phyloP scores from a whole-genome alignment of 2,888 invertebrate genomes.

The Trichacis sp. region DNA sequence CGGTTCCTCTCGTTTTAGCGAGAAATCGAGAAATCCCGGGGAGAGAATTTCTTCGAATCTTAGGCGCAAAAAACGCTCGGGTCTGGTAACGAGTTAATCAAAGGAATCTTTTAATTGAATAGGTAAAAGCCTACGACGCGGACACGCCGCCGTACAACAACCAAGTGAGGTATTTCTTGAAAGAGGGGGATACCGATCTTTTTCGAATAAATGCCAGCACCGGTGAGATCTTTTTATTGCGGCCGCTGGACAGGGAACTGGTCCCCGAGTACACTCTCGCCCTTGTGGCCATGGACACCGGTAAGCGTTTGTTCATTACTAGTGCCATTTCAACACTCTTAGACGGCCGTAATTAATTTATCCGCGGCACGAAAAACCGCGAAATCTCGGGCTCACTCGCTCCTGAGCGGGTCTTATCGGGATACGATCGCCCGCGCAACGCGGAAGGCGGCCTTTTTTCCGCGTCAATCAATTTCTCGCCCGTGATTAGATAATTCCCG shows the following conservation, averaged over 20 bases:
- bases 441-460: conserved; percentile 24
- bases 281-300: conserved; percentile 93
- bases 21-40: background rate
- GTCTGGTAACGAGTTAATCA: conserved; percentile 7
- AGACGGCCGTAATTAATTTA: conserved; percentile 29
- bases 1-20: too few relatives aligned
- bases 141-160: conserved; percentile 92
- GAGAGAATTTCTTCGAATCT: conserved; percentile 5
- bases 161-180: conserved; percentile 91
- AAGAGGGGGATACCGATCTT: conserved; percentile 91
- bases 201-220: conserved; percentile 93
- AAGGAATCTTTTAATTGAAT: conserved; percentile 51
- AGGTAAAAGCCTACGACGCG: conserved; percentile 90
- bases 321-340: conserved; percentile 24
- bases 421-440: conserved; percentile 38
- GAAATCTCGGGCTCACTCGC: conserved; percentile 26
- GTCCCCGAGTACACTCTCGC: conserved; percentile 87
- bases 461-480: background rate
- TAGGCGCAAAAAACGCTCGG: background rate
- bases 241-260: conserved; percentile 86
- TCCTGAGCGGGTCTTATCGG: too few relatives aligned
- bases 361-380: conserved; percentile 38
- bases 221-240: conserved; percentile 87
- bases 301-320: conserved; percentile 72
- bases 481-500: background rate